These are phyloP conservation scores for Halocynthia roretzi DNA, from an alignment of 23 tunicate species.

Conservation along the genomic window DNA sequence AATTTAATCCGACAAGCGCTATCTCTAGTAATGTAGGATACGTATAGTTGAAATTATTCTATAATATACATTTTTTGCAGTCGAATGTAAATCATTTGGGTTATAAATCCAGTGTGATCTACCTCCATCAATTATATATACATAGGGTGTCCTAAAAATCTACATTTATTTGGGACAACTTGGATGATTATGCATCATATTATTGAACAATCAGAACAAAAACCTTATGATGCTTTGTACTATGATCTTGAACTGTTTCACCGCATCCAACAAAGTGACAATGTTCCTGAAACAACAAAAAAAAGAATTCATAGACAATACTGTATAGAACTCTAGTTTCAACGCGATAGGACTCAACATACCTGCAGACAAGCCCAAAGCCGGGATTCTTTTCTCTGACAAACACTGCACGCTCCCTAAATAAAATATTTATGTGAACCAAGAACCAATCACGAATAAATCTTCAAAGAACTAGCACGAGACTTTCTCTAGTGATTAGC, in stretches of 20 bases:
- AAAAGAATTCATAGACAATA: neutral
- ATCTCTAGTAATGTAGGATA: too few species aligned
- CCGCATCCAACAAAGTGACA: conserved; percentile 78
- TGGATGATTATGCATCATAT: too few species aligned
- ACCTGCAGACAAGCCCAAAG: conserved; percentile 47
- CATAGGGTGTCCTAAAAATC: neutral
- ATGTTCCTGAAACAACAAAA: conserved; percentile 28
- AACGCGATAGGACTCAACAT: neutral
- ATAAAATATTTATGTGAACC: neutral
- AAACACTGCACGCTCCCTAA: conserved; percentile 21
- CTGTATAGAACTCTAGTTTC: neutral
- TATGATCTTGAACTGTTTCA: conserved; percentile 46
- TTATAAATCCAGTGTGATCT: too few species aligned
- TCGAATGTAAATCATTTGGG: neutral
- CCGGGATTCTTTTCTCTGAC: conserved; percentile 12
- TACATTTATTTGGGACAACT: too few species aligned
- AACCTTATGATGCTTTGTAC: conserved; percentile 51
- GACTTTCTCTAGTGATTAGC: neutral
- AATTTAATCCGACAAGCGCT: too few species aligned
- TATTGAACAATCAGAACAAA: neutral
- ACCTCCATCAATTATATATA: too few species aligned
- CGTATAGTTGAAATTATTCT: too few species aligned
- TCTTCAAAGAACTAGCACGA: neutral
- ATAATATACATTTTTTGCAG: neutral
- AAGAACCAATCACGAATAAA: conserved; percentile 1